Base-by-base conservation (phyloP, 1,140 invertebrate species). In the Caerostris extrusa region DNA sequence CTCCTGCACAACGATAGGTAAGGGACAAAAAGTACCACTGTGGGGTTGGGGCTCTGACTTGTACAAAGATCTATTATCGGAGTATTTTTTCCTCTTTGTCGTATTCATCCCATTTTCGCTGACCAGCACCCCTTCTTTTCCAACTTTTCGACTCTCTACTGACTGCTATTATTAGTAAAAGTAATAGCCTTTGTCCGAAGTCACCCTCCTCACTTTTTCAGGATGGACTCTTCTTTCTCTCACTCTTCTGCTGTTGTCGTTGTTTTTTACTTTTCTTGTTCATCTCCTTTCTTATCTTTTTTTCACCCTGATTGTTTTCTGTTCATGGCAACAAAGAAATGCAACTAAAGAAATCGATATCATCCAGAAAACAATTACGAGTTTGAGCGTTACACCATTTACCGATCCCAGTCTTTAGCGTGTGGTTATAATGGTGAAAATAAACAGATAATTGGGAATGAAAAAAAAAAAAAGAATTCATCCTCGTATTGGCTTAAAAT, bases 41-140 rank as follows among this genome's bases (percentile, higher is more conserved):
- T 58, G 53, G 64, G 64, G 57, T 61, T 53, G 57, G 61, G 85
- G 10, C 60, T 14, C 58, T 87, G 57, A 60, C 85, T 64, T 17
- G 3, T 87, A 87, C 85, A 87, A 87, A 87, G 85, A 87, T 87
- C 85, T 87, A 87, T 87, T 87, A 87, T 87, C 58, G n/a, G n/a
- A n/a, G n/a, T n/a, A 60, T 34, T 87, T 87, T 83, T 87, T 87
- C 34, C 34, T 61, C 19, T 56, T 56, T 57, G 82, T 64, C 60
- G 58, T 87, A 87, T 87, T 87, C 58, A 87, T 87, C 85, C 61
- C 85, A 60, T 87, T 87, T 87, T 53, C 64, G 85, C 85, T 87
- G 85, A 87, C 60, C 85, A 10, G 7, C 56, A 7, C 81, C 56
- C 53, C 3, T 17, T 58, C 53, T 55, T 19, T 12, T 17, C 53